Evolutionary conservation across 2,113 vertebrate genomes (phyloP).

Genomic region (Tilapia sparmanii): DNA sequence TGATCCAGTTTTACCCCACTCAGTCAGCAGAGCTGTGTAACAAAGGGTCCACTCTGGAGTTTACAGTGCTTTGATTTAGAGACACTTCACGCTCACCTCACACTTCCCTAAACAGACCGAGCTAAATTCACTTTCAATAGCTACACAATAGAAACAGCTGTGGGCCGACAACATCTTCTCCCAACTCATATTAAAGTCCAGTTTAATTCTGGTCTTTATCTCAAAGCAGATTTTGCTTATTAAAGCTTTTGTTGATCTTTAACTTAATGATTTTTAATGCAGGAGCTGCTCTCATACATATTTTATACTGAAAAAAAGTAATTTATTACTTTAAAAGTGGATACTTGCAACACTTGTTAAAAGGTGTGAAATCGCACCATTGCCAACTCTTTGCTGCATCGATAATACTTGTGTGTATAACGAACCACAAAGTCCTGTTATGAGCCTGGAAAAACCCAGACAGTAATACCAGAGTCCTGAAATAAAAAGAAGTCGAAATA

Average conservation of each 20-base stretch:
- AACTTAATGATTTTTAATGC: background rate
- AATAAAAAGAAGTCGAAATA: accelerated
- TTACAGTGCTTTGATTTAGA: background rate
- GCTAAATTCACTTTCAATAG: background rate
- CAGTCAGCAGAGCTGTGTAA: background rate
- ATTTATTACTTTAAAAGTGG: background rate
- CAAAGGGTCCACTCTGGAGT: background rate
- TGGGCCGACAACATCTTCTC: too few species aligned
- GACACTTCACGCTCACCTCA: background rate
- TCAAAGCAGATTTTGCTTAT: background rate
- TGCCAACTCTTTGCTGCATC: background rate
- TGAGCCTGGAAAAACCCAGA: background rate
- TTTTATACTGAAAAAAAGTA: background rate
- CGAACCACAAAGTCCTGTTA: background rate
- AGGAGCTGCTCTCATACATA: background rate
- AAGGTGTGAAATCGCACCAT: background rate
- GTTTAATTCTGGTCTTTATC: background rate
- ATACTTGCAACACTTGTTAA: background rate
- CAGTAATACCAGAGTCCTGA: background rate
- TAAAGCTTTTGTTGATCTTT: background rate
- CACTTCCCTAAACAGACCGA: background rate
- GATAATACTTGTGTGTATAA: accelerated
- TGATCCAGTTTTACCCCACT: background rate
- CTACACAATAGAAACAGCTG: background rate
- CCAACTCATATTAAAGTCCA: background rate